These are phyloP conservation scores for Elmis aenea DNA, from an alignment of 2,888 invertebrate genomes.

Conservation along the genomic window DNA sequence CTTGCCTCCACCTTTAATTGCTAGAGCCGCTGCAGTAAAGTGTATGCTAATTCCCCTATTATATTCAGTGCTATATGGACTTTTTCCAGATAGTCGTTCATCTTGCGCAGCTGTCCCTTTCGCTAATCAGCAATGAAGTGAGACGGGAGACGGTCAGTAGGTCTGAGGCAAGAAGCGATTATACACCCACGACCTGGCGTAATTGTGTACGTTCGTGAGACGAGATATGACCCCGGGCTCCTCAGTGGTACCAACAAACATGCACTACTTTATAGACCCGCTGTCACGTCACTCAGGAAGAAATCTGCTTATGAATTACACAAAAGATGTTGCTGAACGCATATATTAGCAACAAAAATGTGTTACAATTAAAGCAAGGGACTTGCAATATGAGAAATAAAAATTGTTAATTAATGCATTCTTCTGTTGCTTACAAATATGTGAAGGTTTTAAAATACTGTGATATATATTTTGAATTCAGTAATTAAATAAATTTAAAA, in stretches of 20 bases:
- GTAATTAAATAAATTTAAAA: too few species aligned
- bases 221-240: slow-evolving; percentile 43
- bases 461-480: too few species aligned
- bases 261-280: slow-evolving; percentile 20
- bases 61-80: slow-evolving; percentile 48
- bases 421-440: too few species aligned
- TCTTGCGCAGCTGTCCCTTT: slow-evolving; percentile 14
- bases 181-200: slow-evolving; percentile 47
- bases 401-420: too few species aligned
- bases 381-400: too few species aligned
- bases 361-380: too few species aligned
- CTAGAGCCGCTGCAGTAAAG: slow-evolving; percentile 30
- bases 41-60: slow-evolving; percentile 49
- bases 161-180: slow-evolving; percentile 42
- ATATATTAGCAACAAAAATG: too few species aligned
- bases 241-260: slow-evolving; percentile 39
- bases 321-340: too few species aligned
- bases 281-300: too few species aligned
- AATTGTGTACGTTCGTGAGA: slow-evolving; percentile 47
- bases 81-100: too few species aligned
- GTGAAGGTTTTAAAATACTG: too few species aligned
- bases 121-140: slow-evolving; percentile 21
- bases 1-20: slow-evolving; percentile 7
- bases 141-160: slow-evolving; percentile 28
- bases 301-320: too few species aligned